Evolutionary conservation across 1,140 invertebrate genomes (phyloP), one percentile per base, ranked within the genome.

Genomic region (Drosophila dunni): DNA sequence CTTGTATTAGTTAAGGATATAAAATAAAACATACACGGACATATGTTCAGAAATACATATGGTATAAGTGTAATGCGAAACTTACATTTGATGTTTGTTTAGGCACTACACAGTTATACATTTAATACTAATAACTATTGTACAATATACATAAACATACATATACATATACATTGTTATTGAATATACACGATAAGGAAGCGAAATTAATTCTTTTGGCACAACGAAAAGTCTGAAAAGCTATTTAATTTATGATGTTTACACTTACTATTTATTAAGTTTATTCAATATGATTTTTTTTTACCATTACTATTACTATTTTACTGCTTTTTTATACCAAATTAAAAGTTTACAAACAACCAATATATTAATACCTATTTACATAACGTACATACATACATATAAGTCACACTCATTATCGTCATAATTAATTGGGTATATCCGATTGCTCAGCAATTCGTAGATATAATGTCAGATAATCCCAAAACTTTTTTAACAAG

Each of bases 291-390:
- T 29, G 6, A 29, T 42, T 60, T 62, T 75, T 83, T 51, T 33
- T 33, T 13, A n/a, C n/a, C n/a, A n/a, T n/a, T n/a, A n/a, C n/a
- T n/a, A n/a, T 20, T 20, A 50, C 24, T 29, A 29, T 29, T 79
- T 81, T 74, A 64, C 83, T 86, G 79, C 83, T 1, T 42, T 77
- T 81, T 74, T 68, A 86, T 86, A 89, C 83, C 83, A 86, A 86
- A 86, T 79, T 86, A 40, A 34, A 10, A 54, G n/a, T 38, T 72
- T 29, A 72, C 48, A 13, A 48, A 62, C 24, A 56, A 57, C 7
- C 29, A 53, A 15, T 13, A 62, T 77, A 78, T 61, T 40, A 50
- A 76, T 33, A 67, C 42, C 56, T 11, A 54, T 34, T 46, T 58
- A 44, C 36, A 58, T 11, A 20, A 42, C 38, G 38, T 24, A 51